Percentiles rank a stretch among this genome's conserved stretches.
phyloP scores from a whole-genome alignment of 2,888 invertebrate species.

The Uropetala carovei region DNA sequence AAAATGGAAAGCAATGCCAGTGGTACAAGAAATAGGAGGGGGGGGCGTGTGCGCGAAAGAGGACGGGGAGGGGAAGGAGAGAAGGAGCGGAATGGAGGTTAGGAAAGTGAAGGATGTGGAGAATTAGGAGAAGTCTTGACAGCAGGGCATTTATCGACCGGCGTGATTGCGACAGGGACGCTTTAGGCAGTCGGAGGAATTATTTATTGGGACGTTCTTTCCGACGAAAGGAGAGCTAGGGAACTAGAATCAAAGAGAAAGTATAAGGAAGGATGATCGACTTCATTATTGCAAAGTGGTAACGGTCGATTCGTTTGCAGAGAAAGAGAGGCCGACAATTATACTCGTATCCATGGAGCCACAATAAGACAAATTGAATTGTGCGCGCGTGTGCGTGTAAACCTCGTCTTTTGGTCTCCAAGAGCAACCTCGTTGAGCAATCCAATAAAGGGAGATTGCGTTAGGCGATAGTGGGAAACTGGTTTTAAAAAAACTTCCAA shows the following conservation, averaged over 20 bases:
- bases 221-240: neutral
- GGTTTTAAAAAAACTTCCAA: neutral
- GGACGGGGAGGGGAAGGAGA: neutral
- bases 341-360: neutral
- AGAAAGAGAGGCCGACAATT: neutral
- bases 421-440: neutral
- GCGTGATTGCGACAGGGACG: conserved; percentile 48
- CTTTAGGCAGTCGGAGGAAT: conserved; percentile 45
- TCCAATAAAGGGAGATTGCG: no score
- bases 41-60: neutral
- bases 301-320: neutral
- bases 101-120: conserved; percentile 36
- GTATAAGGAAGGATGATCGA: neutral
- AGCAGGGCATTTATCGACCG: conserved; percentile 44
- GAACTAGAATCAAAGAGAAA: neutral
- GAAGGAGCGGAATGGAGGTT: neutral
- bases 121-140: conserved; percentile 45
- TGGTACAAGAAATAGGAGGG: neutral
- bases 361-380: neutral
- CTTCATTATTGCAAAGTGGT: neutral
- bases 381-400: no score
- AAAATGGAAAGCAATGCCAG: conserved; percentile 4
- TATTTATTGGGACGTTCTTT: conserved; percentile 31
- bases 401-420: no score
- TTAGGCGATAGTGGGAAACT: neutral